These are phyloP conservation scores for Hormiphora californensis DNA, from an alignment of 37 sponge, comb jelly and placozoan species.

Conservation along the genomic window DNA sequence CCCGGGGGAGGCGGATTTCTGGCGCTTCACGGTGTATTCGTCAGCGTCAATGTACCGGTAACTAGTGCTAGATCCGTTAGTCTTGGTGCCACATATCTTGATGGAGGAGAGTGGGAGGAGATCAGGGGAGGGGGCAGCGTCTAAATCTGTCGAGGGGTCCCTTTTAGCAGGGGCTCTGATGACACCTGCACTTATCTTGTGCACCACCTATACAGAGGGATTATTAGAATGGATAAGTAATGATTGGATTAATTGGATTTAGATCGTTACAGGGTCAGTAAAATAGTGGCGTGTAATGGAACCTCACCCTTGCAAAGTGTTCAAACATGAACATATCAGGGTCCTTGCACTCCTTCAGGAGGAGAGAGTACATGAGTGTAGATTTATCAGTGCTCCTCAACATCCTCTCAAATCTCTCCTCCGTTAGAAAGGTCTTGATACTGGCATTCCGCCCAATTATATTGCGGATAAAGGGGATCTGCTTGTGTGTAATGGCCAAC, in stretches of 20 bases:
- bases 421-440: conserved; percentile 13
- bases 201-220: not conserved
- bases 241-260: not conserved
- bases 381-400: not conserved
- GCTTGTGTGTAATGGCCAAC: conserved; percentile 11
- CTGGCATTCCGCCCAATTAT: not conserved
- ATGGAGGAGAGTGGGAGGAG: no score
- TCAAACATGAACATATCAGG: not conserved
- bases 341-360: not conserved
- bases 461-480: conserved; percentile 12
- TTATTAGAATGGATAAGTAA: not conserved
- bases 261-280: no score
- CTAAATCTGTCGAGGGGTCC: no score
- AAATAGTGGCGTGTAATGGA: no score
- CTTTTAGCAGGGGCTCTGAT: not conserved
- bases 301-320: not conserved
- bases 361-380: not conserved
- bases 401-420: not conserved
- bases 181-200: not conserved
- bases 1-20: no score
- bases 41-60: no score
- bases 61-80: no score
- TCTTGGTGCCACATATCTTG: no score
- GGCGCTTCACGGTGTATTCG: no score
- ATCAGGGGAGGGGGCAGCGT: no score